Percentiles rank a stretch among this genome's conserved stretches.
Evolutionary conservation across 1,140 invertebrate genomes (phyloP).

Genomic region (Sitophilus oryzae): DNA sequence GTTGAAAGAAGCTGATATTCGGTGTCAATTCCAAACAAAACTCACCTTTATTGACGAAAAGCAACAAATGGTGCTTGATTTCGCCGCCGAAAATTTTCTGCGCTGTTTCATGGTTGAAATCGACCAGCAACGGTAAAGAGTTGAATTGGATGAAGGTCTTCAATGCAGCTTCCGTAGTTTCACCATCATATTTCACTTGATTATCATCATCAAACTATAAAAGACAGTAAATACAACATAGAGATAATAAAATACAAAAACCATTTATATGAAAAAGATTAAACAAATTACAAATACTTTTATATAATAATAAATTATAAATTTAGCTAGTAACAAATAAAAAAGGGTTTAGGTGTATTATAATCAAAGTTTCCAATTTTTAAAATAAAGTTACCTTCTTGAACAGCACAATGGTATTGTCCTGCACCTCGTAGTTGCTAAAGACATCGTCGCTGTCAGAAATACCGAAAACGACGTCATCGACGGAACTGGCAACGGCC

Average conservation of each 20-base stretch:
- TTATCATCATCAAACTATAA: constrained; percentile 93
- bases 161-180: constrained; percentile 60
- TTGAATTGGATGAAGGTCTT: constrained; percentile 81
- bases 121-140: constrained; percentile 87
- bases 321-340: neutral
- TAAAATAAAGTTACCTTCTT: constrained; percentile 66
- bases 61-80: constrained; percentile 90
- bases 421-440: constrained; percentile 66
- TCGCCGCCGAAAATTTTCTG: constrained; percentile 97
- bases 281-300: too few species aligned
- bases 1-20: too few species aligned
- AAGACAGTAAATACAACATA: too few species aligned
- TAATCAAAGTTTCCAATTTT: neutral
- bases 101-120: constrained; percentile 97
- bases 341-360: too few species aligned
- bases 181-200: constrained; percentile 70
- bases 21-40: too few species aligned
- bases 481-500: constrained; percentile 68
- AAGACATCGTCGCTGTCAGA: constrained; percentile 71
- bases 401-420: constrained; percentile 72
- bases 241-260: too few species aligned
- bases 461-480: constrained; percentile 88
- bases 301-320: neutral
- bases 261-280: too few species aligned
- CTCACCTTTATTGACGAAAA: constrained; percentile 86